Evolutionary conservation across 1,140 invertebrate genomes (phyloP).

Genomic region (Pararge aegeria): DNA sequence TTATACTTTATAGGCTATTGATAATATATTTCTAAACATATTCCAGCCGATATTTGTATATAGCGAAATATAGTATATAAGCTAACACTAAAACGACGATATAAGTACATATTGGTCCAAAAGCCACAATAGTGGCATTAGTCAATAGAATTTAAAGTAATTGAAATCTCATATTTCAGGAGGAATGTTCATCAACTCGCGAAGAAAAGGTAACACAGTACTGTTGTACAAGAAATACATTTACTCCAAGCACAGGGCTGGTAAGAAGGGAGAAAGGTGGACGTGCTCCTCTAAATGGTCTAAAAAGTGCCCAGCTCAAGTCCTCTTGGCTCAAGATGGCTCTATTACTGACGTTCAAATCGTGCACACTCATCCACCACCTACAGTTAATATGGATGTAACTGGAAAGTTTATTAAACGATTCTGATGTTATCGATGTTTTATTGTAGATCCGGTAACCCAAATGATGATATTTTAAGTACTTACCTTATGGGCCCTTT

Average conservation of each 20-base stretch:
- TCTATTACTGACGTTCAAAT: slow-evolving; percentile 12
- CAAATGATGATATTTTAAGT: too few species aligned
- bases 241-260: slow-evolving; percentile 20
- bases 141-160: too few species aligned
- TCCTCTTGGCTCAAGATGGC: slow-evolving; percentile 1
- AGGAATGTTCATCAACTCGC: not conserved
- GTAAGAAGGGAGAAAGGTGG: slow-evolving; percentile 7
- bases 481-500: too few species aligned
- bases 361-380: slow-evolving; percentile 25
- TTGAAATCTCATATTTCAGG: not conserved
- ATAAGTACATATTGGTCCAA: too few species aligned
- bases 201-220: slow-evolving; percentile 27
- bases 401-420: slow-evolving; percentile 18
- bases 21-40: too few species aligned
- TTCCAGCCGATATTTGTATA: too few species aligned
- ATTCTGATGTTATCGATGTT: not conserved
- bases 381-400: slow-evolving; percentile 6
- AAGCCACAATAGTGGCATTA: too few species aligned
- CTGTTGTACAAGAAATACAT: slow-evolving; percentile 33
- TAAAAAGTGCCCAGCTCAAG: slow-evolving; percentile 16
- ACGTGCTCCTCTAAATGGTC: slow-evolving; percentile 17
- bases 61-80: too few species aligned
- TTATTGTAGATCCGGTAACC: too few species aligned
- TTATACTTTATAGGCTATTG: too few species aligned
- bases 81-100: too few species aligned